A percentile compares a stretch with the other conserved stretches of the same genome.
These are phyloP conservation scores for Trissolcus brochymenae DNA, from an alignment of 2,888 invertebrate species.

Conservation along the genomic window DNA sequence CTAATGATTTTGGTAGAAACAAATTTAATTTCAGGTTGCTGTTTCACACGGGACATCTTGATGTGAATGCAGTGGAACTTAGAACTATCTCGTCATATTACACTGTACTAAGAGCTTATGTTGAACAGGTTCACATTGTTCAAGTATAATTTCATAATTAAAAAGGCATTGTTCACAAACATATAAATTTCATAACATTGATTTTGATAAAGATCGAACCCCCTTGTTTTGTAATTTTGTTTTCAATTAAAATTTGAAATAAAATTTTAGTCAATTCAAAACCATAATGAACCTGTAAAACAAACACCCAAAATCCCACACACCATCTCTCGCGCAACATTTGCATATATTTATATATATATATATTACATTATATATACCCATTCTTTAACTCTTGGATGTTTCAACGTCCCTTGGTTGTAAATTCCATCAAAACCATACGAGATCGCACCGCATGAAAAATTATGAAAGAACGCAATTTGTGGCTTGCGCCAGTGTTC, in stretches of 20 bases:
- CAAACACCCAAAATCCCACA: slow-evolving; percentile 35
- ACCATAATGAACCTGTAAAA: slow-evolving; percentile 24
- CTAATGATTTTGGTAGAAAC: no score
- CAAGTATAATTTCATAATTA: neutral
- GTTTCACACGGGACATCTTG: slow-evolving; percentile 1
- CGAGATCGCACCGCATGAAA: no score
- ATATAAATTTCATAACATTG: neutral
- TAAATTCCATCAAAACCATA: no score
- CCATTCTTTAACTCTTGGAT: slow-evolving; percentile 35
- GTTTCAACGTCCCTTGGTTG: slow-evolving; percentile 12
- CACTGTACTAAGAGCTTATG: slow-evolving; percentile 27
- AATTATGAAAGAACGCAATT: slow-evolving; percentile 9
- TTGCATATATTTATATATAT: slow-evolving; percentile 38
- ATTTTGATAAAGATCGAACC: no score
- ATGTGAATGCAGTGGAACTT: no score
- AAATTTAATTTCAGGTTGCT: no score
- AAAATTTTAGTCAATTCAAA: neutral
- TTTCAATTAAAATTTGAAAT: no score
- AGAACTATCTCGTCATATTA: slow-evolving; percentile 7
- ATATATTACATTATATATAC: slow-evolving; percentile 53
- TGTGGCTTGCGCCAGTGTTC: neutral
- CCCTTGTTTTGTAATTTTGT: no score
- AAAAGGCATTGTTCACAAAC: neutral
- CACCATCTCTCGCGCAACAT: slow-evolving; percentile 36
- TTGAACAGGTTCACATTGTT: slow-evolving; percentile 15